Percentiles rank a stretch among this genome's conserved stretches.
Evolutionary conservation across 2,113 vertebrate species (phyloP).

Genomic region (Centropus bengalensis): DNA sequence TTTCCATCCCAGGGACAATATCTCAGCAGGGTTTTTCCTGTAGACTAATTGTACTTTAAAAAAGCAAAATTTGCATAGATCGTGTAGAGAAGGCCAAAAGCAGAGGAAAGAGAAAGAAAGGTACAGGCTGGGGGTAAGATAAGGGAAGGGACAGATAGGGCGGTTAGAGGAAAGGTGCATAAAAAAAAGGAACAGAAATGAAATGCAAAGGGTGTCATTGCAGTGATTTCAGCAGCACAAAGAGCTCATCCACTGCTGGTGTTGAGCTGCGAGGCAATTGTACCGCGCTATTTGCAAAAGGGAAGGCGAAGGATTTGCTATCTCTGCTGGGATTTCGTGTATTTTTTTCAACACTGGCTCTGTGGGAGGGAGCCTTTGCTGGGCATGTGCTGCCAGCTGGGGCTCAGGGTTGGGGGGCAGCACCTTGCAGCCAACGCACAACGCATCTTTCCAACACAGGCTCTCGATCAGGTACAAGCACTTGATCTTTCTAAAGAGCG

Average conservation of each 20-base stretch:
- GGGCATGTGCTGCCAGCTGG: not conserved
- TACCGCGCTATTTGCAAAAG: not conserved
- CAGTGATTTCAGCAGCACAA: not conserved
- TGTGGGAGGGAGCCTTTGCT: not conserved
- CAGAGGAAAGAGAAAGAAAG: not conserved
- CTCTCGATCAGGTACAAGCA: not conserved
- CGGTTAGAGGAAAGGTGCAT: not conserved
- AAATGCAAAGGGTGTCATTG: not conserved
- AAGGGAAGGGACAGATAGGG: not conserved
- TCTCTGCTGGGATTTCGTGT: not conserved
- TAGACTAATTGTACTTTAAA: not conserved
- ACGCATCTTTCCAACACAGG: not conserved
- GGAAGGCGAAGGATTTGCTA: not conserved
- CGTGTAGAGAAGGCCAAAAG: not conserved
- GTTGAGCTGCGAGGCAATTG: not conserved
- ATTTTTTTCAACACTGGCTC: not conserved
- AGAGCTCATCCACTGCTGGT: not conserved
- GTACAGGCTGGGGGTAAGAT: not conserved
- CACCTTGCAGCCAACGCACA: not conserved
- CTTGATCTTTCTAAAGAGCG: not conserved
- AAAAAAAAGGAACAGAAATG: not conserved
- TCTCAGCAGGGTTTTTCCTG: not conserved
- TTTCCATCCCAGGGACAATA: not conserved
- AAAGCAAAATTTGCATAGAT: not conserved
- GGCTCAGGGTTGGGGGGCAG: not conserved